Evolutionary conservation across 1,140 invertebrate species (phyloP), one percentile per base, ranked within the genome.

Genomic region (Luehdorfia chinensis): DNA sequence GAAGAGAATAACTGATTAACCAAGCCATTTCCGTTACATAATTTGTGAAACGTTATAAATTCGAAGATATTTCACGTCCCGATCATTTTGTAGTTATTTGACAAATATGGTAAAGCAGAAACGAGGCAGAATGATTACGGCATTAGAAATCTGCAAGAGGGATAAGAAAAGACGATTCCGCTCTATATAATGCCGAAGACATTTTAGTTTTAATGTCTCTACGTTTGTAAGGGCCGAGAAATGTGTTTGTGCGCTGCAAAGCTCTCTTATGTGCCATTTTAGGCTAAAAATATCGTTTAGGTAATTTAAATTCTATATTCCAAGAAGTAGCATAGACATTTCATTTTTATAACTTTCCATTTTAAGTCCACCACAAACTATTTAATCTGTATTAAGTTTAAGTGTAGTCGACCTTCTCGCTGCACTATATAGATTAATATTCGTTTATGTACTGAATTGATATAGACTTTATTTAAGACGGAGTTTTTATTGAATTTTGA

Each of bases 211-310:
- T n/a, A n/a, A n/a, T n/a, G n/a, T n/a, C n/a, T n/a, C 6, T 3
- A 21, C 19, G 6, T 21, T 39, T 39, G 11, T 43, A 46, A 37
- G 44, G 61, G 66, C 59, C 66, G 64, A 67, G 25, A n/a, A 27
- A 47, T 43, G 55, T 67, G 61, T 72, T 59, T 66, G 66, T 66
- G 64, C 66, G 61, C 57, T 56, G 54, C 31, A 27, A 55, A 54
- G 58, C 66, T 62, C 58, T 61, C 59, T 49, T 58, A 63, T 60
- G 75, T 83, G 75, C 78, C 78, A 79, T 81, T 75, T 76, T 77
- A 72, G 61, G 63, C 68, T 72, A 74, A 72, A 55, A 64, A 65
- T 75, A 76, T 64, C 53, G 52, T 51, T 62, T 77, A 83, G 66
- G 59, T 79, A 83, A 72, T 70, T 63, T 55, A 44, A 81, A 79